Conservation (phyloP, 2,797 vertebrate species). For the Artibeus jamaicensis region DNA sequence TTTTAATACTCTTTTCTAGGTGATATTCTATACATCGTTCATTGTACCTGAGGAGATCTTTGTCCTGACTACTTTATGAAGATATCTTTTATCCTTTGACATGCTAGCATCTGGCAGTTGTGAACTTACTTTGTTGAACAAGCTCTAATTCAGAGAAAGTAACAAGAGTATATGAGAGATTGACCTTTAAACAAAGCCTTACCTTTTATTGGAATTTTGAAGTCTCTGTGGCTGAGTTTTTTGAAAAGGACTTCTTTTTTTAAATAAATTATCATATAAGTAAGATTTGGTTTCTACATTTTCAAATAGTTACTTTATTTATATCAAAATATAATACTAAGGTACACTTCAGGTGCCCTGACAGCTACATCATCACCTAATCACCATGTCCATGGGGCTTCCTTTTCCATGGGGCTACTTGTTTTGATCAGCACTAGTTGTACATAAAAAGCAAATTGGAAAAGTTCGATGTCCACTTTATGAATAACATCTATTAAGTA, state of each 20-base stretch:
- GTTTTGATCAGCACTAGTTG: background rate
- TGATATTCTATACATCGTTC: conserved; percentile 35
- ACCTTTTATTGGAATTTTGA: conserved; percentile 41
- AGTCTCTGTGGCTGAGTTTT: background rate
- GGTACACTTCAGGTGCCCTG: background rate
- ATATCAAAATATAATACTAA: background rate
- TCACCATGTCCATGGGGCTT: background rate
- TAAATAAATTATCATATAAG: background rate
- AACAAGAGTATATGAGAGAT: background rate
- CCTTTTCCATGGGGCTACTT: background rate
- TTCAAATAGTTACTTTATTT: background rate
- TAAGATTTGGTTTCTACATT: conserved; percentile 3
- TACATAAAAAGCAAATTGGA: background rate
- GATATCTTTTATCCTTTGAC: conserved; percentile 44
- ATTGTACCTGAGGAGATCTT: background rate
- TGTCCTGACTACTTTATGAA: conserved; percentile 41
- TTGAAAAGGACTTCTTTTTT: background rate
- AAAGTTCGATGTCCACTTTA: background rate
- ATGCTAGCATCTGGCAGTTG: conserved; percentile 51
- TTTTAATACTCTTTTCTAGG: background rate
- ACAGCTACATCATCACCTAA: background rate
- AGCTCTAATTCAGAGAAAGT: conserved; percentile 60
- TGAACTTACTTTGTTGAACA: conserved; percentile 60
- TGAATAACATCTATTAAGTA: background rate
- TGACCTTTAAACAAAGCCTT: conserved; percentile 59